These are phyloP conservation scores for Metallyticus violacea DNA, from an alignment of 2,888 invertebrate genomes.

Conservation along the genomic window DNA sequence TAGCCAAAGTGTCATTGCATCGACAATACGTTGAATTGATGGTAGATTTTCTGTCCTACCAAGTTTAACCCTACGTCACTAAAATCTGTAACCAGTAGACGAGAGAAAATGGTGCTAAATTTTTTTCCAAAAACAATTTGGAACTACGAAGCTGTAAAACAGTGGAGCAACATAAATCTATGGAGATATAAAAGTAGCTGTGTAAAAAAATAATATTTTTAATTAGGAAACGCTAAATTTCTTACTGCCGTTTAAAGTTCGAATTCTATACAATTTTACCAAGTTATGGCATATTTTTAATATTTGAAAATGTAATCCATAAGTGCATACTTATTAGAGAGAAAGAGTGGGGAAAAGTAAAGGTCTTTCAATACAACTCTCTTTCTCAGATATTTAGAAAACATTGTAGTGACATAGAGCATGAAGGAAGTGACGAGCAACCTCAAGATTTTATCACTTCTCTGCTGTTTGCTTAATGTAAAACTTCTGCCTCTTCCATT, in stretches of 20 bases:
- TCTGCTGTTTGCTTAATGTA: background rate
- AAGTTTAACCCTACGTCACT: background rate
- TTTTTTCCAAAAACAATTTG: background rate
- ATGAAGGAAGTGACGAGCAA: background rate
- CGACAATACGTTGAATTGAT: conserved; percentile 3
- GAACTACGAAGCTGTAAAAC: background rate
- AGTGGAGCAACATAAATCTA: background rate
- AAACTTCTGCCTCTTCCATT: background rate
- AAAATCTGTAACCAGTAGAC: background rate
- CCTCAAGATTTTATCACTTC: background rate
- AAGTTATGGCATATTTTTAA: conserved; percentile 25
- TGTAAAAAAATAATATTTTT: conserved; percentile 22
- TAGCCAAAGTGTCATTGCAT: background rate
- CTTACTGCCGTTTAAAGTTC: conserved; percentile 18
- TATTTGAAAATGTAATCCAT: conserved; percentile 23
- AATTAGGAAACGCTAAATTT: conserved; percentile 17
- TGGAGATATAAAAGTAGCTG: background rate
- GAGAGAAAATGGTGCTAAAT: conserved; percentile 20
- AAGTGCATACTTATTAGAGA: conserved; percentile 26
- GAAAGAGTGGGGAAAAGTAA: background rate
- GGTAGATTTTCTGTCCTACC: background rate
- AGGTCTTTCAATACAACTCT: conserved; percentile 9
- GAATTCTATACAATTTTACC: conserved; percentile 17
- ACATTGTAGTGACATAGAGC: background rate
- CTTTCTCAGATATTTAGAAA: conserved; percentile 11